These are phyloP conservation scores for Cephalopholis sonnerati DNA, from an alignment of 2,113 vertebrate species.

Conservation along the genomic window DNA sequence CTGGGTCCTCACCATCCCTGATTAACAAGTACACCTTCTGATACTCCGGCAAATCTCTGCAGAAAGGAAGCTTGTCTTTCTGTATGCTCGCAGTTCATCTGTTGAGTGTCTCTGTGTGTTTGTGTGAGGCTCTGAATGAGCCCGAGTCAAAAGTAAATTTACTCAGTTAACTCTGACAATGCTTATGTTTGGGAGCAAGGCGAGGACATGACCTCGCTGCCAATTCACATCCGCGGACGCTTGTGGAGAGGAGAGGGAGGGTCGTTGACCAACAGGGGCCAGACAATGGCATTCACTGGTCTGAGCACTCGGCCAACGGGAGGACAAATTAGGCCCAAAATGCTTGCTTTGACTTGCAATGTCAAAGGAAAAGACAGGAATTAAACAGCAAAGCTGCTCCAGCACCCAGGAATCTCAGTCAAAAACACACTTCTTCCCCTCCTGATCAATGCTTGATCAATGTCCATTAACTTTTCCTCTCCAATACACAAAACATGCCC, in stretches of 20 bases:
- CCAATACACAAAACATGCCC: slow-evolving; percentile 18
- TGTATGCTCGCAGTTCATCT: slow-evolving; percentile 68
- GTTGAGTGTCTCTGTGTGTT: slow-evolving; percentile 55
- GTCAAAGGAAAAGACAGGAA: slow-evolving; percentile 9
- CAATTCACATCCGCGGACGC: slow-evolving; percentile 73
- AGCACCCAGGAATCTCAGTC: neutral
- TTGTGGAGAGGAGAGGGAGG: slow-evolving; percentile 55
- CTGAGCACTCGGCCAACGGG: neutral
- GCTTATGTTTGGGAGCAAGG: slow-evolving; percentile 82
- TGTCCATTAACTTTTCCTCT: slow-evolving; percentile 21
- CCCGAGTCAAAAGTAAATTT: slow-evolving; percentile 83
- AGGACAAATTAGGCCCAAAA: slow-evolving; percentile 39
- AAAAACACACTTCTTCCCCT: neutral
- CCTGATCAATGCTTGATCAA: neutral
- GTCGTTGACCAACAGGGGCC: slow-evolving; percentile 54
- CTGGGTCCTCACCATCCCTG: slow-evolving; percentile 63
- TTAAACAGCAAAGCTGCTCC: neutral
- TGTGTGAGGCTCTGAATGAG: slow-evolving; percentile 74
- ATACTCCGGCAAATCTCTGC: slow-evolving; percentile 55
- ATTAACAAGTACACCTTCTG: slow-evolving; percentile 75
- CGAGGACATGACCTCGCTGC: slow-evolving; percentile 82
- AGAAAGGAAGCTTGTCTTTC: slow-evolving; percentile 55
- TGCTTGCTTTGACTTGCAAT: neutral
- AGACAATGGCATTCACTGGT: slow-evolving; percentile 59
- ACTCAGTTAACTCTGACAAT: slow-evolving; percentile 82